phyloP scores from a whole-genome alignment of 1,140 invertebrate genomes.

The Grapholita molesta region DNA sequence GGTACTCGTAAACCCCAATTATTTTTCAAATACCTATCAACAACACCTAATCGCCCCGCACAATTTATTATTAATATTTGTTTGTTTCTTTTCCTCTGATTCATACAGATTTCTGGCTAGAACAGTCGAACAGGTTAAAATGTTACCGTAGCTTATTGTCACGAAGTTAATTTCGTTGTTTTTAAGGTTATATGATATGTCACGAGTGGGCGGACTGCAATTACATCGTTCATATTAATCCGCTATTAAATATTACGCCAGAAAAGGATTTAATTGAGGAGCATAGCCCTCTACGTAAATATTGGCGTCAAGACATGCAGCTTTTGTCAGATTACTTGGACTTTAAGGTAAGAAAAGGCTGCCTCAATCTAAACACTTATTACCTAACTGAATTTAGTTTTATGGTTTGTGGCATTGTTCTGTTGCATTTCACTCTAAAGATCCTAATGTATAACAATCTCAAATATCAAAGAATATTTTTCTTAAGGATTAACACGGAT shows the following conservation, averaged over 20 bases:
- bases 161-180: not conserved
- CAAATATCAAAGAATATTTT: too few species aligned
- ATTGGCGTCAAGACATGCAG: conserved; percentile 79
- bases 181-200: conserved; percentile 71
- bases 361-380: not conserved
- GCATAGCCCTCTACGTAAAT: conserved; percentile 60
- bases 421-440: not conserved
- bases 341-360: conserved; percentile 72
- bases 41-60: too few species aligned
- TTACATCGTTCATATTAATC: conserved; percentile 79
- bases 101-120: too few species aligned
- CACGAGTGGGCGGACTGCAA: conserved; percentile 78
- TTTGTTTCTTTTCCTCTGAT: too few species aligned
- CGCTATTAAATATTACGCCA: conserved; percentile 57
- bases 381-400: not conserved
- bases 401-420: not conserved
- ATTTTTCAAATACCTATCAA: too few species aligned
- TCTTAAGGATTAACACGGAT: too few species aligned
- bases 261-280: conserved; percentile 65
- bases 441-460: not conserved
- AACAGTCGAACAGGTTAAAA: too few species aligned
- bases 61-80: too few species aligned
- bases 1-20: too few species aligned
- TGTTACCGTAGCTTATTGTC: too few species aligned
- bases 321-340: conserved; percentile 80